Evolutionary conservation across 2,113 vertebrate genomes (phyloP).

Genomic region (Myiagra hebetior): DNA sequence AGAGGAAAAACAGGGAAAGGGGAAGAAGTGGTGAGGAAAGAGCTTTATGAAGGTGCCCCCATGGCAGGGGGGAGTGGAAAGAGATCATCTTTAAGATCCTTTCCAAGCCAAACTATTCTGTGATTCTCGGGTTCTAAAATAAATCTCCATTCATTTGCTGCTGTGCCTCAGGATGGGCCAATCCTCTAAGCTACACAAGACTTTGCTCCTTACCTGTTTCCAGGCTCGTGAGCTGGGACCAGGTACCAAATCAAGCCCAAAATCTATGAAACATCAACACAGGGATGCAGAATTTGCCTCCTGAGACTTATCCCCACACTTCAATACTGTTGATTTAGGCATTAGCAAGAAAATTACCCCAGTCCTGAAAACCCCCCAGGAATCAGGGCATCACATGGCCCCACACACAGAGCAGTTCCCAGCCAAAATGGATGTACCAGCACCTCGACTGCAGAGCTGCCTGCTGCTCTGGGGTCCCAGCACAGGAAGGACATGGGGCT

Average conservation of each 20-base stretch:
- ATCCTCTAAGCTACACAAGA: background rate
- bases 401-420: background rate
- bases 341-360: background rate
- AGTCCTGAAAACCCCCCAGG: background rate
- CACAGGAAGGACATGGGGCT: background rate
- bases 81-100: background rate
- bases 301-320: background rate
- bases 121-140: background rate
- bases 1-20: background rate
- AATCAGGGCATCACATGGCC: background rate
- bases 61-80: fast-evolving
- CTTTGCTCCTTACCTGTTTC: background rate
- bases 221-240: background rate
- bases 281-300: background rate
- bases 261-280: background rate
- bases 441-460: background rate
- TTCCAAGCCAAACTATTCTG: background rate
- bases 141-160: background rate
- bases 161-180: background rate
- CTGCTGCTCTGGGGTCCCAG: background rate
- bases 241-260: background rate
- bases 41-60: background rate
- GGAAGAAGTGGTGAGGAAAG: background rate
- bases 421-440: background rate
- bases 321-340: background rate